These are phyloP conservation scores for Sardinella longiceps DNA, from an alignment of 2,797 vertebrate species.

Conservation along the genomic window DNA sequence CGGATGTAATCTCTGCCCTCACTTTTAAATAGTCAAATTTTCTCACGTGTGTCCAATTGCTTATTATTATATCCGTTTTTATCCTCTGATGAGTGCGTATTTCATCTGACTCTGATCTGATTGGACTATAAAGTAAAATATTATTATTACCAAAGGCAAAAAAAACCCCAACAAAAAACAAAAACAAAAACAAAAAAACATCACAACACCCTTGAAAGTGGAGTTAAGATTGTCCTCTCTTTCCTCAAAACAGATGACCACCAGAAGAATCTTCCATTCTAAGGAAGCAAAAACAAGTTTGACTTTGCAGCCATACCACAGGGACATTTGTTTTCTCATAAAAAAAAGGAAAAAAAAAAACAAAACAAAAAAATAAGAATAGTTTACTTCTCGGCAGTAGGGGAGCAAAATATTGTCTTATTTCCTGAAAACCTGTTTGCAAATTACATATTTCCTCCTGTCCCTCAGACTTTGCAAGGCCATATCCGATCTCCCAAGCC, in stretches of 20 bases:
- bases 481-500: constrained; percentile 53
- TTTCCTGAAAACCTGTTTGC: constrained; percentile 45
- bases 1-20: background rate
- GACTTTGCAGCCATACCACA: constrained; percentile 16
- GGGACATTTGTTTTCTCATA: background rate
- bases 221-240: background rate
- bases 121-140: background rate
- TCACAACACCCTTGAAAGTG: background rate
- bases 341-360: background rate
- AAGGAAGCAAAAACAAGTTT: constrained; percentile 3
- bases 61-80: background rate
- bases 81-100: background rate
- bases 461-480: constrained; percentile 57
- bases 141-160: background rate
- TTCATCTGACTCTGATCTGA: background rate
- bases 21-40: background rate
- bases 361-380: background rate
- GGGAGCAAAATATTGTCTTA: constrained; percentile 11
- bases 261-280: background rate
- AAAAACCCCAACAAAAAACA: no score
- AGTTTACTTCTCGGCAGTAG: background rate
- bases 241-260: background rate
- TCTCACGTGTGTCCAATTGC: background rate
- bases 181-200: background rate
- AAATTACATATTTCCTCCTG: constrained; percentile 51